Conservation (phyloP, 2,888 invertebrate species). For the Entomobrya proxima region DNA sequence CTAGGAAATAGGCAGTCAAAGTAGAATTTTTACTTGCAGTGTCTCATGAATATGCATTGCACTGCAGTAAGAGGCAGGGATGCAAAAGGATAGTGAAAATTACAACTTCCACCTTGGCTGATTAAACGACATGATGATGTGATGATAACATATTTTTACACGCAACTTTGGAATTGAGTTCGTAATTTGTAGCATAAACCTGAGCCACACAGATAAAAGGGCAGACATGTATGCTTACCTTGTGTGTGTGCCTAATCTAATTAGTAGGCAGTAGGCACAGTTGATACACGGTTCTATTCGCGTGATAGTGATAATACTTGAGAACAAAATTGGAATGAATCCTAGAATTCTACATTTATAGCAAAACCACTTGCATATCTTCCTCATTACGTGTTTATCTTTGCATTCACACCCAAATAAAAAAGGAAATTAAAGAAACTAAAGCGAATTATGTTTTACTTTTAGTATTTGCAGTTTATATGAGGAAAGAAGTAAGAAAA, state of each 20-base stretch:
- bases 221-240: too few relatives aligned
- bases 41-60: background rate
- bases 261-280: background rate
- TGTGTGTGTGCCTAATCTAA: background rate
- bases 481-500: too few relatives aligned
- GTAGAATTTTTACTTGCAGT: background rate
- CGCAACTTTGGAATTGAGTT: slow-evolving; percentile 20
- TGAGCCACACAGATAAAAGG: too few relatives aligned
- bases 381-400: background rate
- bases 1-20: background rate
- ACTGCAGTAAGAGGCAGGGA: background rate
- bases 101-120: slow-evolving; percentile 7
- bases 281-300: background rate
- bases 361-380: background rate
- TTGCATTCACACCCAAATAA: background rate
- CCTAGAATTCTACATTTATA: slow-evolving; percentile 40
- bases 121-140: slow-evolving; percentile 5
- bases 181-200: too few relatives aligned
- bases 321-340: slow-evolving; percentile 6
- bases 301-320: background rate
- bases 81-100: slow-evolving; percentile 1
- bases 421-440: background rate
- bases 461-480: too few relatives aligned
- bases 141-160: background rate
- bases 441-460: too few relatives aligned